A percentile compares a stretch with the other conserved stretches of the same genome.
phyloP scores from a whole-genome alignment of 2,113 vertebrate species.

The Strix uralensis region DNA sequence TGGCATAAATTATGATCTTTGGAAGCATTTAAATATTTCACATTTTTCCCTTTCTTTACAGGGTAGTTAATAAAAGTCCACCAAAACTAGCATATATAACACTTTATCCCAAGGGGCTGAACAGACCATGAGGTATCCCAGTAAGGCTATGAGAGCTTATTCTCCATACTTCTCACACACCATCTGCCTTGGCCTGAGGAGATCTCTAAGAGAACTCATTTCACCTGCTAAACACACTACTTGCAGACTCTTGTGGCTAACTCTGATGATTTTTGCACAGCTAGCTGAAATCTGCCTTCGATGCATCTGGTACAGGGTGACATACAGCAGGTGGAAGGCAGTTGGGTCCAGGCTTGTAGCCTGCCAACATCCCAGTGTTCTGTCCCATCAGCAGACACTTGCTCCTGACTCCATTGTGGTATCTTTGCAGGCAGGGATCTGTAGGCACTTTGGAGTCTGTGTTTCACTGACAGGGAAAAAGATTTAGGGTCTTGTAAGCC shows the following conservation, averaged over 20 bases:
- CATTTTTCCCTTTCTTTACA: background rate
- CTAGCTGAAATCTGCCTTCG: background rate
- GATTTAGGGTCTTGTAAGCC: background rate
- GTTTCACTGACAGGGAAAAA: background rate
- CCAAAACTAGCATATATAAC: background rate
- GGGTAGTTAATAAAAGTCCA: background rate
- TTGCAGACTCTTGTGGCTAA: background rate
- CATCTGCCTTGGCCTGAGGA: background rate
- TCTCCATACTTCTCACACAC: background rate
- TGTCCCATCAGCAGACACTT: background rate
- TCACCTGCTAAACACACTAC: background rate
- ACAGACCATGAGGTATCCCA: background rate
- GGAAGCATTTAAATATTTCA: background rate
- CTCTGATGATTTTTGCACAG: background rate
- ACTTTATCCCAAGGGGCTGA: accelerated
- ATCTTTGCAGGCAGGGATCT: background rate
- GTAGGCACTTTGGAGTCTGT: background rate
- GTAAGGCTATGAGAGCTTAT: background rate
- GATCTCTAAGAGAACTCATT: background rate
- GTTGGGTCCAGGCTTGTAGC: background rate
- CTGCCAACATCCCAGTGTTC: background rate
- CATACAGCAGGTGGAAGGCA: background rate
- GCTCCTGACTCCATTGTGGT: background rate
- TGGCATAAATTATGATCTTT: background rate
- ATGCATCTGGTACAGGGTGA: background rate